Conservation (phyloP, 2,113 vertebrate genomes). For the Oncorhynchus masou region DNA sequence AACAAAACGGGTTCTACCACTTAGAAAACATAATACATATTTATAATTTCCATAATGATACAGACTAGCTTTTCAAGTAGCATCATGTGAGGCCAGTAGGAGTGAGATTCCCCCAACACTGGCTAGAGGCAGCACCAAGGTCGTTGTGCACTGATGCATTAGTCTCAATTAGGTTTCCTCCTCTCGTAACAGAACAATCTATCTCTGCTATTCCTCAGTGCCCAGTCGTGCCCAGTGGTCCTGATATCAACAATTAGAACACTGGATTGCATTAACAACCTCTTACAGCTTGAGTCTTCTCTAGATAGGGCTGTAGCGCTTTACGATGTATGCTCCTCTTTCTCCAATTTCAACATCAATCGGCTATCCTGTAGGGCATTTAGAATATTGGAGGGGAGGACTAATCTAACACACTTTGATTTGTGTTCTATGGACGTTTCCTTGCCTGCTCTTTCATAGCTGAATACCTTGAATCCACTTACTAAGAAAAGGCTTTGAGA, state of each 20-base stretch:
- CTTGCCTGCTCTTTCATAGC: too few relatives aligned
- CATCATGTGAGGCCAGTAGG: too few relatives aligned
- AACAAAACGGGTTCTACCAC: too few relatives aligned
- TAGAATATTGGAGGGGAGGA: background rate
- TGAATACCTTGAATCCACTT: too few relatives aligned
- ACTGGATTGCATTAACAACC: constrained; percentile 24
- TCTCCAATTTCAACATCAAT: background rate
- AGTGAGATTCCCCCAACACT: too few relatives aligned
- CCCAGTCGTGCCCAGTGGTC: constrained; percentile 4
- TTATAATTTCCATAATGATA: too few relatives aligned
- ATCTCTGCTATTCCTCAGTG: constrained; percentile 22
- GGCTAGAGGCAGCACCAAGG: constrained; percentile 25
- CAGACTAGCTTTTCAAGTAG: too few relatives aligned
- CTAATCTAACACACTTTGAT: background rate
- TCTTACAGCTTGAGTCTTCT: too few relatives aligned
- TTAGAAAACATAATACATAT: too few relatives aligned
- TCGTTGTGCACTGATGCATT: constrained; percentile 39
- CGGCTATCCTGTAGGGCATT: background rate
- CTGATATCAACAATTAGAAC: constrained; percentile 38
- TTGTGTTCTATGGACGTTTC: background rate
- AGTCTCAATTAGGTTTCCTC: constrained; percentile 40
- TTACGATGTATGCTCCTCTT: background rate
- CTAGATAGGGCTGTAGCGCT: background rate
- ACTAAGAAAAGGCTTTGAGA: background rate
- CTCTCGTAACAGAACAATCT: background rate